Evolutionary conservation across 2,888 invertebrate species (phyloP).

Genomic region (Eilema caniola): DNA sequence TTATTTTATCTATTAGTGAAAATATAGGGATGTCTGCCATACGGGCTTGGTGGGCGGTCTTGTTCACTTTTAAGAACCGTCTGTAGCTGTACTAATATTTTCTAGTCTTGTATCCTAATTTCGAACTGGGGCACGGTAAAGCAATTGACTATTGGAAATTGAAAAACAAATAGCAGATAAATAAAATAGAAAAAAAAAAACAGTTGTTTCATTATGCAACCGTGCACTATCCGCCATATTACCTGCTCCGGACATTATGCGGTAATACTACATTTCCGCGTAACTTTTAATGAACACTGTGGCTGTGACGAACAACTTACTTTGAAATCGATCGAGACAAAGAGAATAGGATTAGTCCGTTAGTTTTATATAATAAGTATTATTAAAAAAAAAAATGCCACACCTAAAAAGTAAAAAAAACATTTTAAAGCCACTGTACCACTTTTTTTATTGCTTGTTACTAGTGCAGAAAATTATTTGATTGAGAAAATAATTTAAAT

Average conservation of each 20-base stretch:
- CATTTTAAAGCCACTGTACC: background rate
- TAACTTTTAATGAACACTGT: constrained; percentile 1
- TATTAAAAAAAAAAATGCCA: background rate
- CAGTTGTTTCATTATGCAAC: background rate
- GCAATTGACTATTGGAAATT: constrained; percentile 1
- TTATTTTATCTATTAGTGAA: background rate
- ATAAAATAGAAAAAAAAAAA: background rate
- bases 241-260: background rate
- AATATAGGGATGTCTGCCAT: background rate
- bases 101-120: background rate
- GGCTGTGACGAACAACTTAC: background rate
- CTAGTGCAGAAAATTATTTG: background rate
- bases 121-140: constrained; percentile 1
- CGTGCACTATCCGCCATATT: constrained; percentile 3
- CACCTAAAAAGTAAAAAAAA: background rate
- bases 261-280: constrained; percentile 4
- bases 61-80: background rate
- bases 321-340: background rate
- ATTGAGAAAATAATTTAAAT: constrained; percentile 1
- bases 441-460: no score
- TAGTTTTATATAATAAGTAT: background rate
- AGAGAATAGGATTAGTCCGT: background rate
- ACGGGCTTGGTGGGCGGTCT: background rate
- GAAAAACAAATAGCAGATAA: background rate
- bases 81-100: background rate